Percentiles rank a stretch among this genome's conserved stretches.
phyloP scores from a whole-genome alignment of 2,113 vertebrate genomes.

The Actenoides hombroni region DNA sequence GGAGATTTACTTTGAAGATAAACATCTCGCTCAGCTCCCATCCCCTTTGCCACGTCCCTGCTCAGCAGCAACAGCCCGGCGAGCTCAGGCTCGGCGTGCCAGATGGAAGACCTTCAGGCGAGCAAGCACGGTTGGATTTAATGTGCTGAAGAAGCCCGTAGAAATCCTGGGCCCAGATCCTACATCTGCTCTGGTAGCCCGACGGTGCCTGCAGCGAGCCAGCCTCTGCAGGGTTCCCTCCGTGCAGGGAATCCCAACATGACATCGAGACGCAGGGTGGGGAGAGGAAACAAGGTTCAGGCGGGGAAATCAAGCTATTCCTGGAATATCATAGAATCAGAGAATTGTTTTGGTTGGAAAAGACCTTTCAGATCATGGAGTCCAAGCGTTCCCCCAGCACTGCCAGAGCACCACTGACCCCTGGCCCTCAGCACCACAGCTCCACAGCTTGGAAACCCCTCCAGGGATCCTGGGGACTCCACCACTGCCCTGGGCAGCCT shows the following conservation, averaged over 20 bases:
- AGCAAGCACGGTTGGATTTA: not conserved
- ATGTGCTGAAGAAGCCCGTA: not conserved
- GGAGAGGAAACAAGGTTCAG: accelerated
- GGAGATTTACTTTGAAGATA: not conserved
- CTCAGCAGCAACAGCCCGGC: not conserved
- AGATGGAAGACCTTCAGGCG: not conserved
- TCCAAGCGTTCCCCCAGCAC: not conserved
- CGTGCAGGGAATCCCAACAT: accelerated
- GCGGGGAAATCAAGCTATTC: not conserved
- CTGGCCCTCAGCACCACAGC: not conserved
- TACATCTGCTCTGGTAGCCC: not conserved
- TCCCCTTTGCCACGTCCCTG: not conserved
- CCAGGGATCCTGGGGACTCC: too few species aligned
- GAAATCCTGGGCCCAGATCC: not conserved
- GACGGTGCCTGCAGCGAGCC: accelerated
- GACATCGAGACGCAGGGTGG: not conserved
- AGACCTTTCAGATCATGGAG: not conserved
- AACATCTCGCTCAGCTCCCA: not conserved
- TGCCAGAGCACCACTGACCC: not conserved
- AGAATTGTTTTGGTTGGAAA: not conserved
- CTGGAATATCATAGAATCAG: accelerated
- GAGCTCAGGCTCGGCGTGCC: not conserved
- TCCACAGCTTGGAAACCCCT: too few species aligned
- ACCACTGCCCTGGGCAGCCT: too few species aligned
- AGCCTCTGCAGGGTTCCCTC: not conserved